Conservation (phyloP, 2,113 vertebrate species). For the Acrocephalus arundinaceus region DNA sequence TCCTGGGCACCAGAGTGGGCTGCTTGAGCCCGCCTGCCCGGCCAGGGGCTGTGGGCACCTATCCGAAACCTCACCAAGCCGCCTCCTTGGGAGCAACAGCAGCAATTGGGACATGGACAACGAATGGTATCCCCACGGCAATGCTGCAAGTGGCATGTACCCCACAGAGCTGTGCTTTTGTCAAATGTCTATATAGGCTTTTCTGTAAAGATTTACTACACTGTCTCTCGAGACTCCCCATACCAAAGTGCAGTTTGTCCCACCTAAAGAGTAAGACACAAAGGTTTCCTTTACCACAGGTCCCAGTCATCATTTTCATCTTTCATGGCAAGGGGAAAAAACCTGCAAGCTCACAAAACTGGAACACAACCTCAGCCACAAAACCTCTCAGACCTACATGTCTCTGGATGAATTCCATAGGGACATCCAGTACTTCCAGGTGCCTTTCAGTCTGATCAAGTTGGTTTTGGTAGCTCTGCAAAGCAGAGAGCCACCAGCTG, state of each 20-base stretch:
- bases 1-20: too few relatives aligned
- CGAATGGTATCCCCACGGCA: neutral
- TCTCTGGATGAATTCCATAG: neutral
- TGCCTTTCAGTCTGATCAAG: neutral
- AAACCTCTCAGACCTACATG: neutral
- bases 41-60: neutral
- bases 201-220: neutral
- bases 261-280: neutral
- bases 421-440: slow-evolving; percentile 17
- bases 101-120: too few relatives aligned
- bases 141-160: neutral
- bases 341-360: neutral
- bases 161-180: neutral
- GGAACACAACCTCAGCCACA: neutral
- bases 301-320: neutral
- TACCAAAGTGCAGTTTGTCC: neutral
- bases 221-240: neutral
- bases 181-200: neutral
- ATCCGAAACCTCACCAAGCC: accelerated
- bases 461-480: slow-evolving; percentile 1
- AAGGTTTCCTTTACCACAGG: neutral
- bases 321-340: neutral
- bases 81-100: neutral
- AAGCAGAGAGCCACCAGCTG: slow-evolving; percentile 2
- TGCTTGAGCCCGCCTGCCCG: too few relatives aligned